phyloP scores from a whole-genome alignment of 2,113 vertebrate species.

The Salvator merianae region DNA sequence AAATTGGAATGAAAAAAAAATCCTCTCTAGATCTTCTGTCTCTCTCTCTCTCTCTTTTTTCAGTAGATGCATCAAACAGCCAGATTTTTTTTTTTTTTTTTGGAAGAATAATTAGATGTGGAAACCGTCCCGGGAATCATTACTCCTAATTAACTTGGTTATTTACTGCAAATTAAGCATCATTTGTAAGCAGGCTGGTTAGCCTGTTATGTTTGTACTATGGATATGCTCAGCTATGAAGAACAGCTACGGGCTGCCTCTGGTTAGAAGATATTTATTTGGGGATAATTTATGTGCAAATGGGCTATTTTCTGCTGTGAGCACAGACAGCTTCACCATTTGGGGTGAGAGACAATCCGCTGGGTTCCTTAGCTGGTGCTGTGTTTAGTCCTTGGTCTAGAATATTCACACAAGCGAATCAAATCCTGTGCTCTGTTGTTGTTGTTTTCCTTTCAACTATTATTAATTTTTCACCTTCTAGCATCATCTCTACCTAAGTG shows the following conservation, averaged over 20 bases:
- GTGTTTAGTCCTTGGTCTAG: too few species aligned
- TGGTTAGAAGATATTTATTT: constrained; percentile 7
- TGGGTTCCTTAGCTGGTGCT: background rate
- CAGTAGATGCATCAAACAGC: constrained; percentile 64
- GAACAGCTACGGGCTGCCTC: constrained; percentile 38
- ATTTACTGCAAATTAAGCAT: constrained; percentile 87
- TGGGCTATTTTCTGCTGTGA: background rate
- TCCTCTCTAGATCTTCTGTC: constrained; percentile 70
- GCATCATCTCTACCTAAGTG: too few species aligned
- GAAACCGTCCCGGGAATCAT: constrained; percentile 86
- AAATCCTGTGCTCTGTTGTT: too few species aligned
- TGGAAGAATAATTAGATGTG: constrained; percentile 82
- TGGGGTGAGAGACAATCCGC: background rate
- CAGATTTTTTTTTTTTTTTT: constrained; percentile 67
- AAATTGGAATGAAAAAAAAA: constrained; percentile 70
- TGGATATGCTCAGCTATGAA: constrained; percentile 49
- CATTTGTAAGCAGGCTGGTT: constrained; percentile 76
- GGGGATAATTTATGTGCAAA: constrained; percentile 30
- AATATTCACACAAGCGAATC: too few species aligned
- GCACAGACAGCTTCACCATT: background rate
- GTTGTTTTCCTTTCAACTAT: too few species aligned
- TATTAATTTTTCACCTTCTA: too few species aligned
- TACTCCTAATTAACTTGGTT: constrained; percentile 94
- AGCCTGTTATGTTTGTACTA: constrained; percentile 61
- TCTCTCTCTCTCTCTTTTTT: constrained; percentile 38